Conservation (phyloP, 2,113 vertebrate species). For the Chaetodon auriga region DNA sequence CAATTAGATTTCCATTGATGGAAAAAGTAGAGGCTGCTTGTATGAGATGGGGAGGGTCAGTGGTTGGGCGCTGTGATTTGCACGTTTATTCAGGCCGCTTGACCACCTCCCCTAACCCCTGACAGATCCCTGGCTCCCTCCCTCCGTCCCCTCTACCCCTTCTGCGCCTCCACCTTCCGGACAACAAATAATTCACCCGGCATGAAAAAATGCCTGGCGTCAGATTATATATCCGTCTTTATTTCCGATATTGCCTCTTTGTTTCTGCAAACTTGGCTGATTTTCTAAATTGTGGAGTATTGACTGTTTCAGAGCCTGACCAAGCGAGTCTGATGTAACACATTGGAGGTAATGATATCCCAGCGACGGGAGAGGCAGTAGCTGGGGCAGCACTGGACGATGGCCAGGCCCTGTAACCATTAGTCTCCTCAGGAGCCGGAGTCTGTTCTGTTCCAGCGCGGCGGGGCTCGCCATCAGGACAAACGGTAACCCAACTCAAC, state of each 20-base stretch:
- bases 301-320: slow-evolving; percentile 83
- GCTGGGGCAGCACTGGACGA: slow-evolving; percentile 74
- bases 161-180: slow-evolving; percentile 63
- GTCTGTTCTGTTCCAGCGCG: slow-evolving; percentile 64
- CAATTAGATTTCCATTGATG: slow-evolving; percentile 87
- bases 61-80: slow-evolving; percentile 77
- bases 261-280: slow-evolving; percentile 87
- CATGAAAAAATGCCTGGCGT: slow-evolving; percentile 75
- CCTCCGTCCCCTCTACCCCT: slow-evolving; percentile 24
- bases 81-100: slow-evolving; percentile 79
- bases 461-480: slow-evolving; percentile 62
- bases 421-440: slow-evolving; percentile 74
- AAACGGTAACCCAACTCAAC: slow-evolving; percentile 78
- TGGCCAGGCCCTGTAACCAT: slow-evolving; percentile 81
- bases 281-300: slow-evolving; percentile 87
- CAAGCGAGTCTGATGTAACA: slow-evolving; percentile 82
- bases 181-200: slow-evolving; percentile 80
- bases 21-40: slow-evolving; percentile 80
- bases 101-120: slow-evolving; percentile 78
- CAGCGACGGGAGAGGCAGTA: slow-evolving; percentile 72
- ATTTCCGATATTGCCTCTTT: slow-evolving; percentile 85
- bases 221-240: slow-evolving; percentile 85
- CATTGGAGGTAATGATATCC: slow-evolving; percentile 82
- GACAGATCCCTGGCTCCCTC: slow-evolving; percentile 65
- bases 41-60: slow-evolving; percentile 73